phyloP scores from a whole-genome alignment of 2,113 vertebrate species.

The Brachyistius frenatus region DNA sequence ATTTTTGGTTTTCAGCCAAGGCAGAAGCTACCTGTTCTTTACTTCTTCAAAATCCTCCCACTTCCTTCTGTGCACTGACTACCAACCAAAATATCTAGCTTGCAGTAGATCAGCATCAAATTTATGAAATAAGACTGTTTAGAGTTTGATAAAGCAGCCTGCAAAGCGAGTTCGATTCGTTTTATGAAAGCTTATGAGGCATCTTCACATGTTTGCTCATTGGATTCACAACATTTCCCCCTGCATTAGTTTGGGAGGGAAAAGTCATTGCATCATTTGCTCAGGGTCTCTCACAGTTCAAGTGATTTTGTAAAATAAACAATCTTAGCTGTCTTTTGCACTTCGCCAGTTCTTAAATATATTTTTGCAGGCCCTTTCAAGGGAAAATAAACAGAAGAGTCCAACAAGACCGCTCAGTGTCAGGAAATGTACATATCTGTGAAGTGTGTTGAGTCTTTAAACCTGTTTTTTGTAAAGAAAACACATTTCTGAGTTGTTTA shows the following conservation, averaged over 20 bases:
- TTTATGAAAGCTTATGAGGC: slow-evolving; percentile 7
- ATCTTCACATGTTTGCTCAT: slow-evolving; percentile 10
- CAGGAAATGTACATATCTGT: background rate
- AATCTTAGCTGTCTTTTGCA: slow-evolving; percentile 12
- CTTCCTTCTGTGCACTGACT: background rate
- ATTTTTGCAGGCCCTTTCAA: background rate
- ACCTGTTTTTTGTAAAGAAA: too few species aligned
- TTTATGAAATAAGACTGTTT: background rate
- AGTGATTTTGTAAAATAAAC: slow-evolving; percentile 11
- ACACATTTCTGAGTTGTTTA: background rate
- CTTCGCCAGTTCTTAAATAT: background rate
- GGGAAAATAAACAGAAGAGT: background rate
- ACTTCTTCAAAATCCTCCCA: background rate
- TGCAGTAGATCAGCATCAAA: slow-evolving; percentile 1
- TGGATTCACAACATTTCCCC: slow-evolving; percentile 32
- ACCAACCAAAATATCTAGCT: background rate
- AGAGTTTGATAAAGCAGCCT: slow-evolving; percentile 18
- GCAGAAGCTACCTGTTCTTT: too few species aligned
- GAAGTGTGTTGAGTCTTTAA: background rate
- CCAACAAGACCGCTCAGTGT: background rate
- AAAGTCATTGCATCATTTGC: slow-evolving; percentile 16
- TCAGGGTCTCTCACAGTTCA: background rate
- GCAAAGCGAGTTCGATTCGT: slow-evolving; percentile 1
- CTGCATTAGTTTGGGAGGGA: slow-evolving; percentile 7
- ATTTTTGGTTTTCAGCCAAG: too few species aligned